Evolutionary conservation across 2,113 vertebrate species (phyloP), one percentile per base, ranked within the genome.

Genomic region (Riparia riparia): DNA sequence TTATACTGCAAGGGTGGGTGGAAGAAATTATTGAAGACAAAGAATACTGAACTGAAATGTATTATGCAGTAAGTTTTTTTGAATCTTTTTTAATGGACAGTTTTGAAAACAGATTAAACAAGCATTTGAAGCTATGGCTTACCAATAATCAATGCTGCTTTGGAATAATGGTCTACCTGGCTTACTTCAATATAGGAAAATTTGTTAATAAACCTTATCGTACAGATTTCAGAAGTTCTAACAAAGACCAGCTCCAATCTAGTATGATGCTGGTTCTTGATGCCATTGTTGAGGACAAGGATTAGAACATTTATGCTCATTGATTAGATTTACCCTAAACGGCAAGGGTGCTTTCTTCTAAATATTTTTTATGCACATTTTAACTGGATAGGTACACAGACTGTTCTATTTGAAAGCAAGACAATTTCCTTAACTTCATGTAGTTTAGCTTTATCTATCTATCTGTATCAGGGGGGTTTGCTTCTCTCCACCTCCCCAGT

Each of bases 1-100:
- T 60, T 71, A 37, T 21, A 56, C 41, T 29, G 26, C 7, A n/a
- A 21, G 15, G 10, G 16, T 1, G 2, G 16, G 8, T 5, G 0
- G 10, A 32, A 53, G 24, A 32, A 56, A 45, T 14, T 14, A 25
- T 0, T 57, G 17, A 92, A 73, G 12, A 25, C 42, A 83, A 76
- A 76, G 58, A 53, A 50, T 68, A 86, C 16, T 5, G 9, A 61
- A 77, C 16, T 44, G 41, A 65, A 72, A 86, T 3, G 5, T 14
- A 54, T 45, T 34, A 81, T 10, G 20, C 21, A 47, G 4, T 12
- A 6, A 72, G 10, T 2, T 45, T 83, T 76, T 49, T 6, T 3
- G 2, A 72, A 24, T n/a, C 5, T 54, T 45, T 69, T 65, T 34
- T 17, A 86, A 22, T 3, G 8, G 12, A 58, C 24, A 39, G 22